These are phyloP conservation scores for Danaus melanippus DNA, from an alignment of 1,140 invertebrate species.

Conservation along the genomic window DNA sequence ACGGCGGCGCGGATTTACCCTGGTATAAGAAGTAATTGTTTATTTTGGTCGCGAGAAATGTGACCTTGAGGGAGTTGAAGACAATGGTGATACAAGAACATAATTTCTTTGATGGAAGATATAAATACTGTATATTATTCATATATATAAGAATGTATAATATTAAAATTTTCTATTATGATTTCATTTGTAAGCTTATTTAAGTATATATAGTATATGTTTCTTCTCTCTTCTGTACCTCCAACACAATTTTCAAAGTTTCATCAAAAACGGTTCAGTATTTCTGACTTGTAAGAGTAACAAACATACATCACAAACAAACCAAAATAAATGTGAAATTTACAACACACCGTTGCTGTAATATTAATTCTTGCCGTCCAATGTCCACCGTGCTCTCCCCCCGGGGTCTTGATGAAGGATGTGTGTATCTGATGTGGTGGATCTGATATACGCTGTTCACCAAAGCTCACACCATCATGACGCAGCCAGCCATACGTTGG, in stretches of 20 bases:
- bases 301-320: background rate
- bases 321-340: too few species aligned
- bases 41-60: background rate
- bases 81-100: too few species aligned
- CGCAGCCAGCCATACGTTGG: slow-evolving; percentile 88
- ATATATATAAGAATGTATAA: too few species aligned
- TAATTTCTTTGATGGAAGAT: too few species aligned
- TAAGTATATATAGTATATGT: too few species aligned
- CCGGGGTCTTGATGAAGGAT: slow-evolving; percentile 89
- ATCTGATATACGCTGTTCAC: slow-evolving; percentile 92
- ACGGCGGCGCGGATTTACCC: slow-evolving; percentile 44
- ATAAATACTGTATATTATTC: too few species aligned
- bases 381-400: slow-evolving; percentile 88
- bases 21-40: slow-evolving; percentile 10
- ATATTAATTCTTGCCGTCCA: slow-evolving; percentile 92
- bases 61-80: too few species aligned
- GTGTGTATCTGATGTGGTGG: slow-evolving; percentile 84
- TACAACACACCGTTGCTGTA: slow-evolving; percentile 71
- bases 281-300: background rate
- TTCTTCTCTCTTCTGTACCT: too few species aligned
- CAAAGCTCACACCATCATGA: slow-evolving; percentile 94
- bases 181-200: too few species aligned
- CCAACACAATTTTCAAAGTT: too few species aligned
- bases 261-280: background rate
- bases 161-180: too few species aligned